Percentiles rank a stretch among this genome's conserved stretches.
Evolutionary conservation across 2,113 vertebrate genomes (phyloP).

Genomic region (Lampris incognitus): DNA sequence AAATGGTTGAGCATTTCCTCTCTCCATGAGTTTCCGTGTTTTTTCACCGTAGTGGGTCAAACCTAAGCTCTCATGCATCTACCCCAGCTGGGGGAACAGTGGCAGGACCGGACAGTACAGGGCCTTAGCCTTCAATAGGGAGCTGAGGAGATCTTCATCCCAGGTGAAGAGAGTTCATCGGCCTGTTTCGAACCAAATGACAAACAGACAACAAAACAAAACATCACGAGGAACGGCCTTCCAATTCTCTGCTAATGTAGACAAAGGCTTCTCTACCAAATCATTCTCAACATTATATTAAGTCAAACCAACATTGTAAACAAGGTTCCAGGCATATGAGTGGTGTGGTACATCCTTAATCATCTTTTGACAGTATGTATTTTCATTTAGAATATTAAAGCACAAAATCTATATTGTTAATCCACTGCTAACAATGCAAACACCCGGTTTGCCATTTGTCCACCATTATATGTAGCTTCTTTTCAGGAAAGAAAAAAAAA

Average conservation of each 20-base stretch:
- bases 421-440: slow-evolving; percentile 7
- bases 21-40: background rate
- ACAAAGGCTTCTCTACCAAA: background rate
- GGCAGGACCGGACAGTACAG: background rate
- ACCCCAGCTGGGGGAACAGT: background rate
- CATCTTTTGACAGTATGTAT: background rate
- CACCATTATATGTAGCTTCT: slow-evolving; percentile 29
- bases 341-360: slow-evolving; percentile 16
- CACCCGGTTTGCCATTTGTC: slow-evolving; percentile 23
- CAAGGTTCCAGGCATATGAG: slow-evolving; percentile 22
- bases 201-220: slow-evolving; percentile 25
- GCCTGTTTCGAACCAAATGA: slow-evolving; percentile 50
- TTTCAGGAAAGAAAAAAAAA: background rate
- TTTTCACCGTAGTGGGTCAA: slow-evolving; percentile 16
- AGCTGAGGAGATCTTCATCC: background rate
- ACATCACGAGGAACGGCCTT: slow-evolving; percentile 35
- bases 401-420: slow-evolving; percentile 53
- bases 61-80: background rate
- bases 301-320: background rate
- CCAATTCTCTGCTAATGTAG: background rate
- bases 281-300: background rate
- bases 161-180: background rate
- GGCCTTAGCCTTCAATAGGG: background rate
- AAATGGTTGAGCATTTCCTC: background rate
- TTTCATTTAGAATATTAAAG: slow-evolving; percentile 57